phyloP scores from a whole-genome alignment of 2,888 invertebrate genomes.

The Drosophila algonquin region DNA sequence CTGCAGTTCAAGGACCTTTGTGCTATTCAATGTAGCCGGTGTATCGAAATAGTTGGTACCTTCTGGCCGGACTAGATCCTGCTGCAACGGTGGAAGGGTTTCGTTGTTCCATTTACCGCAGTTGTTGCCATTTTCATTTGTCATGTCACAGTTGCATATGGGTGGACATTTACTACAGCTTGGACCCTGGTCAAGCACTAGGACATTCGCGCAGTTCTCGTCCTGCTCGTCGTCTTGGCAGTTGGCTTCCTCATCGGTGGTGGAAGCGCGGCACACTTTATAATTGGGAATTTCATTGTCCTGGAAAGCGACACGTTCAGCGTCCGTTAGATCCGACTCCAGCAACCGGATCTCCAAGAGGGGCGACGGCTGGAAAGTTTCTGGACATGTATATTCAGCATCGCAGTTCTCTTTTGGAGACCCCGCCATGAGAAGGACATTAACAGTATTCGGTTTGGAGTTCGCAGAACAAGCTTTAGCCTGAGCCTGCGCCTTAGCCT shows the following conservation, averaged over 20 bases:
- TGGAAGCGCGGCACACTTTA: constrained; percentile 39
- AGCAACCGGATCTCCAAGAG: constrained; percentile 50
- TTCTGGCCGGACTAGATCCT: not conserved
- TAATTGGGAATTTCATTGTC: constrained; percentile 49
- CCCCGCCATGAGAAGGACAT: constrained; percentile 39
- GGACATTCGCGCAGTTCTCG: constrained; percentile 37
- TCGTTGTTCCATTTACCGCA: not conserved
- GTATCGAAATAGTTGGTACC: not conserved
- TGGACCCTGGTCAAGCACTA: constrained; percentile 28
- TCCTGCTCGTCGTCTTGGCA: not conserved
- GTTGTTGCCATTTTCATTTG: not conserved
- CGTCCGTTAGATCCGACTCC: constrained; percentile 48
- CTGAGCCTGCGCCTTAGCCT: too few relatives aligned
- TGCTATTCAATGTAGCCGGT: not conserved
- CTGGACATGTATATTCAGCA: constrained; percentile 1
- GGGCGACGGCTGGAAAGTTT: constrained; percentile 9
- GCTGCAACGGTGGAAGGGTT: not conserved
- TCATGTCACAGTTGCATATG: too few relatives aligned
- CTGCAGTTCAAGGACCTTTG: constrained; percentile 26
- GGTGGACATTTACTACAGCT: not conserved
- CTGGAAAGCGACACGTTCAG: constrained; percentile 44
- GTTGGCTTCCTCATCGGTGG: not conserved
- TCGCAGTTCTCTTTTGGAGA: constrained; percentile 6
- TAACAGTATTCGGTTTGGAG: constrained; percentile 22
- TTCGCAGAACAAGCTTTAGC: too few relatives aligned